Evolutionary conservation across 1,140 invertebrate species (phyloP), one percentile per base, ranked within the genome.

Genomic region (Drosophila hydei): DNA sequence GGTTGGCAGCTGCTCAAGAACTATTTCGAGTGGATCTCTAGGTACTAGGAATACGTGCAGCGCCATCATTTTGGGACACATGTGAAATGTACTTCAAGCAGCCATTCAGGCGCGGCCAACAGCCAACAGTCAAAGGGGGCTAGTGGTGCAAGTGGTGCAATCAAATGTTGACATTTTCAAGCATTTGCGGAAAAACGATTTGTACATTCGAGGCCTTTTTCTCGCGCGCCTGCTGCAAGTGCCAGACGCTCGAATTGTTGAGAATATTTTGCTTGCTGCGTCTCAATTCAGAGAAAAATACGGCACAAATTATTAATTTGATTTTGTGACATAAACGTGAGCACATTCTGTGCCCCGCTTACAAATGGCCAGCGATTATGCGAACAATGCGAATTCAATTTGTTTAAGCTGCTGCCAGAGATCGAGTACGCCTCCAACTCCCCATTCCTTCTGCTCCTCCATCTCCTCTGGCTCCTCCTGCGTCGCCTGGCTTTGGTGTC

Each of bases 331-430:
- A 88, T 71, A 88, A 88, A 79, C 83, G 78, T 88, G 84, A 83
- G 69, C 83, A 79, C 75, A 88, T 76, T 88, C 64, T 70, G 62
- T 84, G 63, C 58, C 40, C 62, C 61, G 69, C n/a, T 77, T 79
- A 88, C 69, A 89, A 88, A 88, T 88, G 63, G 47, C 60, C 50
- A 30, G 68, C 72, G 69, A 88, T 88, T 89, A 88, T 59, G 83
- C 52, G 50, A 77, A 88, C 83, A 88, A 88, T 88, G 83, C 79
- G 72, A 89, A 79, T 89, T 88, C 83, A 88, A 88, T 88, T 88
- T 88, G 84, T 88, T 81, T 55, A 69, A 60, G 81, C 75, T 72
- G 65, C 74, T 75, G 73, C 56, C 45, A 21, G 54, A 64, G 64
- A 51, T 62, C 81, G 64, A 71, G 61, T 65, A 58, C 30, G 30